Base-by-base conservation (phyloP, 2,113 vertebrate genomes). In the Zingel zingel region DNA sequence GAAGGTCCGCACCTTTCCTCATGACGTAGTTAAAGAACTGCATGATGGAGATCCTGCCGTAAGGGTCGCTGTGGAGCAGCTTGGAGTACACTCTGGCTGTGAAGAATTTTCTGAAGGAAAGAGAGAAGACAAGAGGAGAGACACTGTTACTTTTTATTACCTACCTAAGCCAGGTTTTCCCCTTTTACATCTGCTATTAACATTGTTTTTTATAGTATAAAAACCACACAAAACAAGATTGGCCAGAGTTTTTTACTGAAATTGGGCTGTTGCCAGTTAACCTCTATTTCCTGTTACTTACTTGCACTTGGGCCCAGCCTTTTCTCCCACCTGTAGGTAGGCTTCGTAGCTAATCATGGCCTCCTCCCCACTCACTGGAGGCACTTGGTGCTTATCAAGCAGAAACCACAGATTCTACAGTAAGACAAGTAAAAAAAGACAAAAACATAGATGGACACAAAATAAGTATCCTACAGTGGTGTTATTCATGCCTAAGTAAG, bases 21-120 rank as follows among this genome's bases (percentile, higher is more conserved):
- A 99, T 99, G 84, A 99, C 98, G 18, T 99, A 99, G 92, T 99
- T 99, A 88, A 99, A 99, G 93, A 99, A 99, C 92, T 99, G 98
- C 98, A 99, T 99, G 85, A 99, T 99, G 75, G 98, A 99, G 92
- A 99, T 97, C 88, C 98, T 96, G 86, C 98, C 98, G 6, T 98
- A 98, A 11, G 97, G 97, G 91, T 99, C 98, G 47, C 88, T 97
- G 90, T 98, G 95, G 72, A 99, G 96, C 77, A 99, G 96, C 86
- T 99, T 99, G 90, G 97, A 96, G 86, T 97, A 99, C 43, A 99
- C 96, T 95, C 97, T 97, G 14, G 98, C 97, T 79, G 97, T 97
- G 86, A 99, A 99, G 92, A 99, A 99, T 14, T 97, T 96, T 88
- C 98, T 99, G 89, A 74, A 86, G 91, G 91, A 83, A 82, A 79